Evolutionary conservation across 2,888 invertebrate species (phyloP).

Genomic region (Schrankia costaestrigalis): DNA sequence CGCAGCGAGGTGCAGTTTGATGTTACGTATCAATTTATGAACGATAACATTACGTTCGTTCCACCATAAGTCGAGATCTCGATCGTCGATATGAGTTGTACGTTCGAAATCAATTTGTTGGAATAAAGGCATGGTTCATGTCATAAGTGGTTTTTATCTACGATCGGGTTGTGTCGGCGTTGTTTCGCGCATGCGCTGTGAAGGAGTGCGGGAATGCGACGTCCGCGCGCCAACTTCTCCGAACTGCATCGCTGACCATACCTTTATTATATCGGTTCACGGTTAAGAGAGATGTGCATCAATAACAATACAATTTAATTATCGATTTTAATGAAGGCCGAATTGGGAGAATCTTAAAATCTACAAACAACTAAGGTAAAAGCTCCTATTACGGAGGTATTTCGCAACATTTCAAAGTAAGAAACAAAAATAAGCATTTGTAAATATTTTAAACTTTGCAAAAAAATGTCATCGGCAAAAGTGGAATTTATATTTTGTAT

Average conservation of each 20-base stretch:
- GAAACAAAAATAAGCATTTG: too few relatives aligned
- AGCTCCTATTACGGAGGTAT: too few relatives aligned
- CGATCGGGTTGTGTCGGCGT: conserved; percentile 66
- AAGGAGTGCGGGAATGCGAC: conserved; percentile 50
- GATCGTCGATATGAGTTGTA: conserved; percentile 42
- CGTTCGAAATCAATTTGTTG: conserved; percentile 74
- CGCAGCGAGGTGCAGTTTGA: conserved; percentile 43
- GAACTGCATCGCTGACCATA: conserved; percentile 54
- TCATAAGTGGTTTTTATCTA: conserved; percentile 73
- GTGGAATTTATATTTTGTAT: too few relatives aligned
- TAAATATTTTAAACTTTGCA: too few relatives aligned
- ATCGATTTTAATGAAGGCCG: conserved; percentile 21
- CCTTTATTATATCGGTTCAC: conserved; percentile 44
- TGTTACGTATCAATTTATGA: conserved; percentile 57
- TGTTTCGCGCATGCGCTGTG: conserved; percentile 64
- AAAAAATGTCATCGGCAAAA: too few relatives aligned
- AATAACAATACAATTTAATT: conserved; percentile 9
- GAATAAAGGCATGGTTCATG: conserved; percentile 71
- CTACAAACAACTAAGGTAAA: too few relatives aligned
- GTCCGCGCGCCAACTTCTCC: conserved; percentile 56
- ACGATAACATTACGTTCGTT: conserved; percentile 49
- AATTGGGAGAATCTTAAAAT: not conserved
- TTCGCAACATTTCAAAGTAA: too few relatives aligned
- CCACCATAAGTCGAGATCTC: conserved; percentile 44
- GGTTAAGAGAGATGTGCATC: conserved; percentile 37